Percentiles rank a stretch among this genome's conserved stretches.
Conservation (phyloP, 2,797 vertebrate species). For the Lemur catta region DNA sequence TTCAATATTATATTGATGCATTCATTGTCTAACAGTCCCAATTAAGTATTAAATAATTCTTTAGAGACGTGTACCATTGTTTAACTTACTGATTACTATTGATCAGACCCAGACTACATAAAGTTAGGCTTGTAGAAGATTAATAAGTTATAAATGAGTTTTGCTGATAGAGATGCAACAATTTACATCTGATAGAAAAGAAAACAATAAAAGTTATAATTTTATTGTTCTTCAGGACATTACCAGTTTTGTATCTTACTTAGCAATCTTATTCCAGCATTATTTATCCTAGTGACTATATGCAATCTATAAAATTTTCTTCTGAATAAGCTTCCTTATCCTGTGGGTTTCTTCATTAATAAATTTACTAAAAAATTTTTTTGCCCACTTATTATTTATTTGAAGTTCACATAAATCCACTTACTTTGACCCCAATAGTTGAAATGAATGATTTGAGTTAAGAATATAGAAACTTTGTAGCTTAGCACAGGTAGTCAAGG, state of each 20-base stretch:
- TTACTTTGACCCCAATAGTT: not conserved
- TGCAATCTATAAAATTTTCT: not conserved
- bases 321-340: not conserved
- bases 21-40: not conserved
- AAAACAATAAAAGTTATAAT: not conserved
- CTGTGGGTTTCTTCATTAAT: not conserved
- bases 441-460: not conserved
- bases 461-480: not conserved
- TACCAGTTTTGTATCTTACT: not conserved
- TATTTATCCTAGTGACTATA: not conserved
- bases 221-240: not conserved
- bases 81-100: not conserved
- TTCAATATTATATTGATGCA: not conserved
- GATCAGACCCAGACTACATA: not conserved
- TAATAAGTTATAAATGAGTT: not conserved
- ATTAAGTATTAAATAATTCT: not conserved
- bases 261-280: not conserved
- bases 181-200: not conserved
- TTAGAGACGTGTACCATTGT: not conserved
- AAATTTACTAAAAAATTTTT: not conserved
- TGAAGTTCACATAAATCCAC: not conserved
- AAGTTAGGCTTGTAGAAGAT: not conserved
- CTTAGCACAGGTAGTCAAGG: not conserved
- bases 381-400: not conserved
- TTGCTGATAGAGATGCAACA: not conserved